phyloP scores from a whole-genome alignment of 2,113 vertebrate species.

The Chaetodon auriga region DNA sequence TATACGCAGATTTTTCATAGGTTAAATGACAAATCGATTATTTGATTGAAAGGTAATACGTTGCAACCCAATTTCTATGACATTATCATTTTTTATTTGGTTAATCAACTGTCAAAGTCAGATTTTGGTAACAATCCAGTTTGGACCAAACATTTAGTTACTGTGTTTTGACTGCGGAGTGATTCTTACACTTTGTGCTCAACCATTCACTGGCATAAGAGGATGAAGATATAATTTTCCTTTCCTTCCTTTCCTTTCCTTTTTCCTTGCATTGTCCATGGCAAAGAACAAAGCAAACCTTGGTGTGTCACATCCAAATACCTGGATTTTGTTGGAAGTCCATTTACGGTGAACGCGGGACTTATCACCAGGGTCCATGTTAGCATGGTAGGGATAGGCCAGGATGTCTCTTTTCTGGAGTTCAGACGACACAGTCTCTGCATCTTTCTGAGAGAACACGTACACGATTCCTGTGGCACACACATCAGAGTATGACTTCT shows the following conservation, averaged over 20 bases:
- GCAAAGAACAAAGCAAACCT: neutral
- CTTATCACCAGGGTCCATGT: constrained; percentile 91
- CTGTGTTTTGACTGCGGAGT: neutral
- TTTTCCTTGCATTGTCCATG: too few relatives aligned
- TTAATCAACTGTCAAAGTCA: neutral
- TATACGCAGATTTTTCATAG: neutral
- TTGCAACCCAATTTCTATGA: neutral
- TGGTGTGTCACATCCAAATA: constrained; percentile 35
- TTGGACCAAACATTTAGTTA: neutral
- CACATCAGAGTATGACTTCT: neutral
- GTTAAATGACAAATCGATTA: neutral
- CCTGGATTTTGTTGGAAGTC: constrained; percentile 92
- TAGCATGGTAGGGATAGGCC: constrained; percentile 92
- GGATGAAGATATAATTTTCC: neutral
- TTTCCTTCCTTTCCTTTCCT: too few relatives aligned
- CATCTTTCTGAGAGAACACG: constrained; percentile 98
- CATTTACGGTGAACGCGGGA: constrained; percentile 91
- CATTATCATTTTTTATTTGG: neutral
- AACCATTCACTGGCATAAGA: neutral
- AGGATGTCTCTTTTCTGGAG: constrained; percentile 89
- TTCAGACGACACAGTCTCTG: constrained; percentile 89
- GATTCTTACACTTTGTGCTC: neutral
- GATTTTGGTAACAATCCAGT: neutral
- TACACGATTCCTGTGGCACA: constrained; percentile 93
- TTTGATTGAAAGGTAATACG: neutral